These are phyloP conservation scores for Morinoia aosen DNA, from an alignment of 2,888 invertebrate species.

Conservation along the genomic window DNA sequence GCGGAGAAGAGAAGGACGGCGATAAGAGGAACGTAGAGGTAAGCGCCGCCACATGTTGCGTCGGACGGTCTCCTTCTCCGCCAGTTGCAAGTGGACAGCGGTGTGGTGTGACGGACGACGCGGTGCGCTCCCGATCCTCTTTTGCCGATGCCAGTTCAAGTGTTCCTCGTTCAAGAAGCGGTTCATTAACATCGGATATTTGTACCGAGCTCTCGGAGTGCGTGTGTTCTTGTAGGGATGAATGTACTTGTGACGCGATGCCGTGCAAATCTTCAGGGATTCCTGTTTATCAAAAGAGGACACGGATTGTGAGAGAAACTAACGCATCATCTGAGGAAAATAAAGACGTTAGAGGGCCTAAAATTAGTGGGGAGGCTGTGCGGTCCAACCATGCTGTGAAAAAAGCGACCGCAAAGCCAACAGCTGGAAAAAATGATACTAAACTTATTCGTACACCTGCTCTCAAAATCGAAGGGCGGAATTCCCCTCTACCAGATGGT, in stretches of 20 bases:
- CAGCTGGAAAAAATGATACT: neutral
- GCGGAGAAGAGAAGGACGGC: conserved; percentile 27
- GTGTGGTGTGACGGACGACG: conserved; percentile 58
- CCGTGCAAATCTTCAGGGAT: conserved; percentile 66
- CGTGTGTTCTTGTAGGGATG: neutral
- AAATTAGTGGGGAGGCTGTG: too few species aligned
- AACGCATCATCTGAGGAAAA: neutral
- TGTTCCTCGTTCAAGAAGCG: neutral
- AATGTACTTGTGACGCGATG: conserved; percentile 57
- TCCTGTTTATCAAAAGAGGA: conserved; percentile 65
- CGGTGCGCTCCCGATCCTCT: conserved; percentile 24
- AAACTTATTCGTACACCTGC: neutral
- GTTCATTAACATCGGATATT: neutral
- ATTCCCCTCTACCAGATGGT: neutral
- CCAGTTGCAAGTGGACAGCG: conserved; percentile 60
- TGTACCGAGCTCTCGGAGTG: neutral
- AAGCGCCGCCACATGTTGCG: conserved; percentile 59
- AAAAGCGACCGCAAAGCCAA: neutral
- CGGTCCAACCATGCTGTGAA: too few species aligned
- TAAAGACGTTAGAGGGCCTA: neutral
- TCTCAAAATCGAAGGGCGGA: neutral
- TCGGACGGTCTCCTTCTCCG: conserved; percentile 51
- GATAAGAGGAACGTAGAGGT: conserved; percentile 59
- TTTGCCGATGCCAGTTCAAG: conserved; percentile 5
- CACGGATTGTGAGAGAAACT: neutral